Percentiles rank a stretch among this genome's conserved stretches.
Evolutionary conservation across 2,113 vertebrate genomes (phyloP).

Genomic region (Oxyruncus cristatus): DNA sequence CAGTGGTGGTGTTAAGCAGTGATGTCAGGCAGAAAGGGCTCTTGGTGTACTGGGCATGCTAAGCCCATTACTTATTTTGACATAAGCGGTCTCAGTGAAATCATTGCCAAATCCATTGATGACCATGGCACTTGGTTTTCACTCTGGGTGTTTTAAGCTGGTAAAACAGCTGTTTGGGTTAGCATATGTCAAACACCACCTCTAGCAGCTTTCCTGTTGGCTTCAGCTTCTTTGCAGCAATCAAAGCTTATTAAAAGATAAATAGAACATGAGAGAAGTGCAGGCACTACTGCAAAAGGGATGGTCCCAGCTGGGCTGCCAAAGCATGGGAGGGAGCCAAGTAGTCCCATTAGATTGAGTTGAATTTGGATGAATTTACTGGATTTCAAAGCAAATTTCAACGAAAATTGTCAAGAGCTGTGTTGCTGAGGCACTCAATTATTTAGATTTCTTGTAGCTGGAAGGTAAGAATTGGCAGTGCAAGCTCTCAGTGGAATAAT

Average conservation of each 20-base stretch:
- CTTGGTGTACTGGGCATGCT: not conserved
- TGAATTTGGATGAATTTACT: not conserved
- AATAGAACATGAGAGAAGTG: not conserved
- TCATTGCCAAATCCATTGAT: not conserved
- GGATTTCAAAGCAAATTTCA: not conserved
- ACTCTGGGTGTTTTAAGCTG: not conserved
- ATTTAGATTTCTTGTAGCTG: not conserved
- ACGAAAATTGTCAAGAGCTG: not conserved
- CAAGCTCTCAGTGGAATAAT: not conserved
- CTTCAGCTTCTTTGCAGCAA: constrained; percentile 23
- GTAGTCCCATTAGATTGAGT: not conserved
- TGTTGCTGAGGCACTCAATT: not conserved
- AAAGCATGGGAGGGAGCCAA: not conserved
- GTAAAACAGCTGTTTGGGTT: not conserved
- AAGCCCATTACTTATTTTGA: not conserved
- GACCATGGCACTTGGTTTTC: not conserved
- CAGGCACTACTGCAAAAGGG: not conserved
- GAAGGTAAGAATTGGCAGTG: not conserved
- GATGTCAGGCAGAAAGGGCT: not conserved
- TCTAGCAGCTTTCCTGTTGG: not conserved
- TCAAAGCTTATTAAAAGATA: not conserved
- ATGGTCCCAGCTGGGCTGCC: not conserved
- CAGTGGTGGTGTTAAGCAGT: not conserved
- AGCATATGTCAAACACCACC: not conserved
- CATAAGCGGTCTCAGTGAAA: not conserved